These are phyloP conservation scores for Cheirogaleus medius DNA, from an alignment of 2,113 vertebrate species.

Conservation along the genomic window DNA sequence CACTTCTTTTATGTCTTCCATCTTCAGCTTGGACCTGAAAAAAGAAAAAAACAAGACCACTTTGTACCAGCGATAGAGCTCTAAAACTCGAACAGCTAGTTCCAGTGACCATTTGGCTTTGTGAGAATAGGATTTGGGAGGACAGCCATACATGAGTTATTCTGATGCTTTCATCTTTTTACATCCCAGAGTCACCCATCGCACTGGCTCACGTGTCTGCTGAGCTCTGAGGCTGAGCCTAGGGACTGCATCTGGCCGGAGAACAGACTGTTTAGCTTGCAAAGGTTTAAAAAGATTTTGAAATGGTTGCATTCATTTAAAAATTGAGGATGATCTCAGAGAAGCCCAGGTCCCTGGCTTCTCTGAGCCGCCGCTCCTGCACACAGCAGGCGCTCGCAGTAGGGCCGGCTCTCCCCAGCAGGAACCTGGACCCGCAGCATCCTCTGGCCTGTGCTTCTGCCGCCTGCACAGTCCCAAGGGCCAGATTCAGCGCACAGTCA, in stretches of 20 bases:
- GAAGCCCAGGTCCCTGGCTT: neutral
- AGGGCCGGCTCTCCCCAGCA: neutral
- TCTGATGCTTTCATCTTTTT: neutral
- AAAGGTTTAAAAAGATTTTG: neutral
- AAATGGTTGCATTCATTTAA: neutral
- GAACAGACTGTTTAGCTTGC: neutral
- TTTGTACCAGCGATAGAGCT: neutral
- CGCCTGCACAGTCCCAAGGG: neutral
- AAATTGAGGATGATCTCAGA: neutral
- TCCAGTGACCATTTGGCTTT: neutral
- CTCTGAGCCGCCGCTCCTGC: neutral
- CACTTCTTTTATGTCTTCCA: slow-evolving; percentile 99
- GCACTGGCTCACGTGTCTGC: neutral
- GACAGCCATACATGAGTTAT: neutral
- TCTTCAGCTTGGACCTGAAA: slow-evolving; percentile 96
- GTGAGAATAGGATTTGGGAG: neutral
- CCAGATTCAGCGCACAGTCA: neutral
- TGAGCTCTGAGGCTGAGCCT: accelerated
- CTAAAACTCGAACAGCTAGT: neutral
- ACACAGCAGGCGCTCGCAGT: too few species aligned
- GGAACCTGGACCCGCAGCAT: neutral
- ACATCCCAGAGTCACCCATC: neutral
- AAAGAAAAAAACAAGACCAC: slow-evolving; percentile 18
- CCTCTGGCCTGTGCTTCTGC: too few species aligned
- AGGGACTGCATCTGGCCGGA: neutral